phyloP scores from a whole-genome alignment of 2,888 invertebrate species.

The Cactoblastis cactorum region DNA sequence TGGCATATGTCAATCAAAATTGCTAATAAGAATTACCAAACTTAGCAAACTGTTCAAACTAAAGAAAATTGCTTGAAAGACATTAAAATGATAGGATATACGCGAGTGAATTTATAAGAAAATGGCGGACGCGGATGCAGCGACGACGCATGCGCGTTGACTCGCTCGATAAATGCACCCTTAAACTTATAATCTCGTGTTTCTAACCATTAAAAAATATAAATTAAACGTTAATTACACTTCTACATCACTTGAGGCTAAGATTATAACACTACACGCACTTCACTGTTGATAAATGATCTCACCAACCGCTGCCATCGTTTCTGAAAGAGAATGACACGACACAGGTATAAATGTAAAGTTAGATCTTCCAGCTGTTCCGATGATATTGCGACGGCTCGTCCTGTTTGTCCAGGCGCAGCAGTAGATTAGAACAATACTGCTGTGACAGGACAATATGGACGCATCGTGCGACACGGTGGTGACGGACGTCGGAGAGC shows the following conservation, averaged over 20 bases:
- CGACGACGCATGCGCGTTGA: conserved; percentile 67
- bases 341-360: conserved; percentile 14
- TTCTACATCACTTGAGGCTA: conserved; percentile 8
- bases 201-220: conserved; percentile 8
- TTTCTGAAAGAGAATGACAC: conserved; percentile 39
- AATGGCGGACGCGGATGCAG: conserved; percentile 66
- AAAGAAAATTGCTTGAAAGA: background rate
- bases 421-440: conserved; percentile 91
- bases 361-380: conserved; percentile 18
- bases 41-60: no score
- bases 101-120: conserved; percentile 52
- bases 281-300: background rate
- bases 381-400: conserved; percentile 47
- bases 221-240: conserved; percentile 1
- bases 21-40: no score
- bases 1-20: no score
- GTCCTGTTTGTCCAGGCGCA: conserved; percentile 91
- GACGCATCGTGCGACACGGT: conserved; percentile 78
- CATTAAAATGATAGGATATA: conserved; percentile 26
- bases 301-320: conserved; percentile 18
- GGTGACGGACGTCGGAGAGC: conserved; percentile 67
- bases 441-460: conserved; percentile 99
- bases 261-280: conserved; percentile 19
- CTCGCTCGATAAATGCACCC: conserved; percentile 75
- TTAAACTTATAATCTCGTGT: conserved; percentile 46